Base-by-base conservation (phyloP, 2,797 vertebrate genomes). In the Helostoma temminkii region DNA sequence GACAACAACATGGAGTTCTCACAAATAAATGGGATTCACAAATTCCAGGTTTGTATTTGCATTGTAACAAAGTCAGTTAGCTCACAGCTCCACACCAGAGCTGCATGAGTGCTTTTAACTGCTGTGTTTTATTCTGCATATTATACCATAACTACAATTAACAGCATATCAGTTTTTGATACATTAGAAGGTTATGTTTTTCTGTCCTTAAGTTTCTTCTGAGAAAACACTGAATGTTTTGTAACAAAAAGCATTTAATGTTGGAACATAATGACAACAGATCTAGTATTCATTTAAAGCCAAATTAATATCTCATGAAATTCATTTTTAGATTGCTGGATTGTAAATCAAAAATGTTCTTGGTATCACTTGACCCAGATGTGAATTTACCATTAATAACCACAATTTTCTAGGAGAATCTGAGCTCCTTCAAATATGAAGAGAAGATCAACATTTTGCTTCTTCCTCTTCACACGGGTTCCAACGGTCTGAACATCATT, bases 1-100 rank as follows among this genome's bases (percentile, higher is more conserved):
- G 97, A 99, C 91, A 99, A 99, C 92, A 96, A 94, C 90, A 94
- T 99, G 95, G 95, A 96, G 71, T 99, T 99, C 89, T 94, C 98
- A 48, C 98, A 99, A 58, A 99, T 99, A 85, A 97, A 97, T 6
- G 97, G 98, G 42, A 96, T 98, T 84, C 96, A 95, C 83, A 98
- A 96, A 86, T 99, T 99, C 91, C 98, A 99, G 96, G 98, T 98
- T 90, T 67, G 78, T 54, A 2, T 46, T 47, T 25, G 26, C 11
- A 0, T 26, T 53, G 3, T 52, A 4, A 18, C 3, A 5, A 24
- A 21, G 12, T 60, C 4, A 10, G 9, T n/a, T 24, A 30, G 14
- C 19, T n/a, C 3, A 16, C 1, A 0, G 0, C 3, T 21, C 21
- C 12, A 32, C n/a, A 19, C 8, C n/a, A 18, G 2, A 9, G 4